Percentiles rank a stretch among this genome's conserved stretches.
phyloP scores from a whole-genome alignment of 23 tunicate genomes.

The Clavelina lepadiformis region DNA sequence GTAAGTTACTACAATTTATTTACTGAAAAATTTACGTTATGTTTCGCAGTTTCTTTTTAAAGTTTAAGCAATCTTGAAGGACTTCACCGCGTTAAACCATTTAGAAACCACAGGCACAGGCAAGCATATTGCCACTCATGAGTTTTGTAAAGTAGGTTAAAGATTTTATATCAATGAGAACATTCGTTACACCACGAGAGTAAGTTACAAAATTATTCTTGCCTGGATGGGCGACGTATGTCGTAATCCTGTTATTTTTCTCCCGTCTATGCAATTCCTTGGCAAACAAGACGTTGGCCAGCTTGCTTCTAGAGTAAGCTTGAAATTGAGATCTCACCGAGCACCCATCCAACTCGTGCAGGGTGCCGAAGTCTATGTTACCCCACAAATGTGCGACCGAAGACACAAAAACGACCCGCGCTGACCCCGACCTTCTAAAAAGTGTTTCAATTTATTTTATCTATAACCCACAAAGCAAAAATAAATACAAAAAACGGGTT shows the following conservation, averaged over 20 bases:
- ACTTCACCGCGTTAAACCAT: too few species aligned
- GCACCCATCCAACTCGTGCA: slow-evolving; percentile 22
- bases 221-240: slow-evolving; percentile 65
- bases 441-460: slow-evolving; percentile 3
- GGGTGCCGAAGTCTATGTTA: slow-evolving; percentile 30
- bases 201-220: background rate
- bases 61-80: too few species aligned
- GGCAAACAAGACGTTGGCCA: slow-evolving; percentile 48
- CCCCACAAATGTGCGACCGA: slow-evolving; percentile 72
- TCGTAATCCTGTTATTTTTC: slow-evolving; percentile 19
- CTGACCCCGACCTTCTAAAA: slow-evolving; percentile 35
- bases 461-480: background rate
- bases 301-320: slow-evolving; percentile 66
- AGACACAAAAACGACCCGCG: slow-evolving; percentile 55
- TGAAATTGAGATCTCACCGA: slow-evolving; percentile 51
- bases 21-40: too few species aligned
- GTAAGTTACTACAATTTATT: too few species aligned
- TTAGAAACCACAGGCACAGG: too few species aligned
- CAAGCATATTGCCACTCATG: too few species aligned
- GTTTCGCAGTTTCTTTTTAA: too few species aligned
- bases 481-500: background rate
- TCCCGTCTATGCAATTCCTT: slow-evolving; percentile 33
- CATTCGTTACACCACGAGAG: background rate
- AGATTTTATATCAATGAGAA: background rate
- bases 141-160: background rate